Percentiles rank a stretch among this genome's conserved stretches.
These are phyloP conservation scores for Nomada fucata DNA, from an alignment of 2,888 invertebrate genomes.

Conservation along the genomic window DNA sequence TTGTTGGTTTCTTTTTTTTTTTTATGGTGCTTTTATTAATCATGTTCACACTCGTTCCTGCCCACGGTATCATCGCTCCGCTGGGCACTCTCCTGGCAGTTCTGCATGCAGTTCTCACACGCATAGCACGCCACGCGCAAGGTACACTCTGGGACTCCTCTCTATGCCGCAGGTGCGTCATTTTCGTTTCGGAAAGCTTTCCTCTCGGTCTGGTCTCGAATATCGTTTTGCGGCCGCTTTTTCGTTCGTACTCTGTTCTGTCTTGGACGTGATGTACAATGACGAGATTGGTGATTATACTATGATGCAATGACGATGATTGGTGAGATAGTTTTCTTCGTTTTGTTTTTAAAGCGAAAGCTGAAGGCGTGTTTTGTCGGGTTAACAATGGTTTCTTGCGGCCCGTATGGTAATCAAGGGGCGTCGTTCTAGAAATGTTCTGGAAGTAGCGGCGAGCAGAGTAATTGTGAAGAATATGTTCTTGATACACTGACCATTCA, in stretches of 20 bases:
- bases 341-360: not conserved
- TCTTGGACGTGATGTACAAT: not conserved
- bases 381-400: no score
- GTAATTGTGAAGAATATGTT: constrained; percentile 11
- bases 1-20: not conserved
- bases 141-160: constrained; percentile 35
- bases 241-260: not conserved
- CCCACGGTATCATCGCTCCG: not conserved
- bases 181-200: constrained; percentile 10
- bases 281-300: not conserved
- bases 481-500: not conserved
- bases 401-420: not conserved
- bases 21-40: not conserved
- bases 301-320: not conserved
- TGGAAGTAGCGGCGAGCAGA: not conserved
- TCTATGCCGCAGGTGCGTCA: constrained; percentile 11
- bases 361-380: not conserved
- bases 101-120: constrained; percentile 56
- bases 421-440: no score
- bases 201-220: no score
- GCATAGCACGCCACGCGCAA: constrained; percentile 51
- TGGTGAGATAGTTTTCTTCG: no score
- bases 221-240: not conserved
- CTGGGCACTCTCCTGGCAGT: not conserved
- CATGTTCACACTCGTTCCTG: not conserved